These are phyloP conservation scores for Pipistrellus nathusii DNA, from an alignment of 2,797 vertebrate species.

Conservation along the genomic window DNA sequence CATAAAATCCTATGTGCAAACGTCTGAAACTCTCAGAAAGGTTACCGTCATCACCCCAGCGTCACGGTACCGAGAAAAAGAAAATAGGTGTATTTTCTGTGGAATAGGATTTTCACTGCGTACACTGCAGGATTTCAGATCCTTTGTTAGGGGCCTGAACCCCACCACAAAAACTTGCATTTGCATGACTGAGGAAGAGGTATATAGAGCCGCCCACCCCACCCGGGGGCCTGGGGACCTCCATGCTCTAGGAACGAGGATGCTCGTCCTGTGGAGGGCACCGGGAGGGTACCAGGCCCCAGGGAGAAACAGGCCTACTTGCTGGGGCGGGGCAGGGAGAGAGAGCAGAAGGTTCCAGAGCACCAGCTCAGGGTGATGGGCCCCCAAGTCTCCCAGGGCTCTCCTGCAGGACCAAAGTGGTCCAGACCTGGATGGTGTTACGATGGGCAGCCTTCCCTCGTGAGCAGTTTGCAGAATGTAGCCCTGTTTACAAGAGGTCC, in stretches of 20 bases:
- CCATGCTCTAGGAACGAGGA: slow-evolving; percentile 76
- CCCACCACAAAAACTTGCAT: slow-evolving; percentile 85
- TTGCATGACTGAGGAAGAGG: slow-evolving; percentile 91
- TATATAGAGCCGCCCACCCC: slow-evolving; percentile 87
- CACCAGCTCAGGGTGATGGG: slow-evolving; percentile 52
- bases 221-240: slow-evolving; percentile 83
- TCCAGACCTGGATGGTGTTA: slow-evolving; percentile 46
- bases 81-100: slow-evolving; percentile 86
- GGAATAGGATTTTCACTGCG: slow-evolving; percentile 85
- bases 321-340: neutral
- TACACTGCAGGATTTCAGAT: slow-evolving; percentile 87
- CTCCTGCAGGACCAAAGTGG: slow-evolving; percentile 62
- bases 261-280: slow-evolving; percentile 25
- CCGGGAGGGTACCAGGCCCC: slow-evolving; percentile 26
- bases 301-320: slow-evolving; percentile 63
- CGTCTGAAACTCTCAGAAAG: slow-evolving; percentile 88
- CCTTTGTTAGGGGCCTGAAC: slow-evolving; percentile 86
- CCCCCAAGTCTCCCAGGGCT: slow-evolving; percentile 68
- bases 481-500: slow-evolving; percentile 90
- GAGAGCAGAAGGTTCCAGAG: slow-evolving; percentile 59
- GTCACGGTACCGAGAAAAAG: slow-evolving; percentile 87
- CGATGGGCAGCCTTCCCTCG: slow-evolving; percentile 83
- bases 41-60: slow-evolving; percentile 87
- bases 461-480: slow-evolving; percentile 87
- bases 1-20: slow-evolving; percentile 92